Base-by-base conservation (phyloP, 2,113 vertebrate genomes). In the Pterophyllum scalare region DNA sequence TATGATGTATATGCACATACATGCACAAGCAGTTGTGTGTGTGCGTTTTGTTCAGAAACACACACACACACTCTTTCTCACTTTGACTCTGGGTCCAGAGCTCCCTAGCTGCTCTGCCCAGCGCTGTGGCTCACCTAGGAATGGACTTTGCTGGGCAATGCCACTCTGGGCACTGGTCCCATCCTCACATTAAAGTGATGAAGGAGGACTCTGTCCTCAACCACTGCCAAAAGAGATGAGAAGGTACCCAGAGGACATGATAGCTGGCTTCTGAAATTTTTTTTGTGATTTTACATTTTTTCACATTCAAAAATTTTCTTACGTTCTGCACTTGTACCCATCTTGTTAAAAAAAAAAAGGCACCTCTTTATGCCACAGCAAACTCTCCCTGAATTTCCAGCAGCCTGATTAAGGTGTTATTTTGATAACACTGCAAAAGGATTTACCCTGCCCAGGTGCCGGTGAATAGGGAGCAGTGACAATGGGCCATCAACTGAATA, bases 181-280 rank as follows among this genome's bases (percentile, higher is more conserved):
- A 57, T 86, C 85, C 84, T 85, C 67, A 15, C 91, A 92, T 70
- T 77, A 83, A 92, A 60, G 89, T 94, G 90, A 94, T 93, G 87
- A 94, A 94, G 88, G 86, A 92, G 70, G 83, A 88, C 92, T 93
- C 87, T 94, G 94, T 93, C 84, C 79, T 83, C 74, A 83, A 72
- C 74, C 79, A 79, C 61, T 62, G 81, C 90, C 86, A 77, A 79
- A 92, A 92, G 90, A 89, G 88, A 90, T 87, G 91, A 92, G 87
- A 90, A 90, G 91, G 90, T 91, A 92, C 91, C 83, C 89, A 89
- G 88, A 89, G 93, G 91, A 93, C 91, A 89, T 35, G 31, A 83
- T 79, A 89, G 83, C 90, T 84, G 86, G 87, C 84, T 84, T 92
- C 91, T 89, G 75, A 88, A n/a, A n/a, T n/a, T n/a, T n/a, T n/a